A percentile compares a stretch with the other conserved stretches of the same genome.
Conservation (phyloP, 2,113 vertebrate species). For the Piprites chloris region DNA sequence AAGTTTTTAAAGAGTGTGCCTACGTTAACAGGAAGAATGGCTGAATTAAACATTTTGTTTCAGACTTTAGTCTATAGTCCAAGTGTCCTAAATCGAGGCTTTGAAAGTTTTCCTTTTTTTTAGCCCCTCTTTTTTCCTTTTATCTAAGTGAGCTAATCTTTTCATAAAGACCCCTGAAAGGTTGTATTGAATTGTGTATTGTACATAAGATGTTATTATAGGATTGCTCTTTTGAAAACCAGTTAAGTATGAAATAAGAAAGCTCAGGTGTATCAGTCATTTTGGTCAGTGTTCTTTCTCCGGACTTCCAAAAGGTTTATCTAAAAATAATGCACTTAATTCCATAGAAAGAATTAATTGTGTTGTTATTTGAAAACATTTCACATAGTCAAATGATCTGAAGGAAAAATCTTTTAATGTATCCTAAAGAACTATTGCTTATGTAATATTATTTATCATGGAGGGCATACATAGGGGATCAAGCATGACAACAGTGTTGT, state of each 20-base stretch:
- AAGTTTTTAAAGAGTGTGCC: background rate
- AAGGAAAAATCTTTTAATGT: background rate
- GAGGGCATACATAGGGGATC: background rate
- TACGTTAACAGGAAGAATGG: background rate
- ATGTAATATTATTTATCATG: background rate
- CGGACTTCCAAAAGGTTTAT: background rate
- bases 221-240: background rate
- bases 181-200: background rate
- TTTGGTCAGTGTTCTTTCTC: background rate
- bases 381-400: background rate
- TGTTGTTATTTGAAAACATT: background rate
- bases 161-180: background rate
- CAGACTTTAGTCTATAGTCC: background rate
- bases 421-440: background rate
- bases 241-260: background rate
- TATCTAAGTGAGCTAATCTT: background rate
- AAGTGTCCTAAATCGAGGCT: background rate
- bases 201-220: background rate
- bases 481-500: background rate
- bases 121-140: background rate
- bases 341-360: background rate
- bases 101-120: background rate
- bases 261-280: background rate
- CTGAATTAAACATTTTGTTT: background rate
- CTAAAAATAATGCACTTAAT: background rate